Base-by-base conservation (phyloP, 2,888 invertebrate genomes). In the Oscheius myriophilus region DNA sequence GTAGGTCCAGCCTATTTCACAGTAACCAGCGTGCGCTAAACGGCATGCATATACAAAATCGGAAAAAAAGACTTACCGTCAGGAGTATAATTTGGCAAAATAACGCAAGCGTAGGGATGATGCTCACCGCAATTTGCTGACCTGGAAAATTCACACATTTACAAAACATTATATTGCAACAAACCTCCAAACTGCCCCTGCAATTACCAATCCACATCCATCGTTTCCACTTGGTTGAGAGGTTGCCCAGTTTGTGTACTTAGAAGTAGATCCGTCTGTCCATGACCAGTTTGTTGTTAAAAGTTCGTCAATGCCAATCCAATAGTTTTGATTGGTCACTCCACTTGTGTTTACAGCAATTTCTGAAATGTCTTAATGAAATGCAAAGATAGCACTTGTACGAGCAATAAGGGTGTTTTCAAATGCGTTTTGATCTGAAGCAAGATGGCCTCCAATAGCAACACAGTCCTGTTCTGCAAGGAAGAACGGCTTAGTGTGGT, bases 1-100 rank as follows among this genome's bases (percentile, higher is more conserved):
- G 45, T 63, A 68, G 1, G 61, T 46, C 68, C 68, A 68, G 7
- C 68, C 68, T 21, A 41, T 49, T 26, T 41, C 62, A 39, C 68
- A 68, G 18, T 53, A 33, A 42, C 63, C 54, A 9, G 63, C 52
- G 1, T n/a, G 21, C 1, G 54, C 63, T 63, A n/a, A 14, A 4
- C 18, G 2, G 33, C 12, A 26, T 16, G 12, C 39, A n/a, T n/a
- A n/a, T n/a, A n/a, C n/a, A n/a, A n/a, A n/a, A n/a, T n/a, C n/a
- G n/a, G n/a, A n/a, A n/a, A n/a, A n/a, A n/a, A n/a, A n/a, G n/a
- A n/a, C 61, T 33, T 33, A 61, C 61, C 49, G 4, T 33, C 53
- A 21, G 51, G 53, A 23, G 63, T 52, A 42, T 46, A 21, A 33
- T 25, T 45, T 21, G 21, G 21, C 7, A 49, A 49, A 33, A 61